Base-by-base conservation (phyloP, 2,797 vertebrate species). In the Sebastes ruberrimus region DNA sequence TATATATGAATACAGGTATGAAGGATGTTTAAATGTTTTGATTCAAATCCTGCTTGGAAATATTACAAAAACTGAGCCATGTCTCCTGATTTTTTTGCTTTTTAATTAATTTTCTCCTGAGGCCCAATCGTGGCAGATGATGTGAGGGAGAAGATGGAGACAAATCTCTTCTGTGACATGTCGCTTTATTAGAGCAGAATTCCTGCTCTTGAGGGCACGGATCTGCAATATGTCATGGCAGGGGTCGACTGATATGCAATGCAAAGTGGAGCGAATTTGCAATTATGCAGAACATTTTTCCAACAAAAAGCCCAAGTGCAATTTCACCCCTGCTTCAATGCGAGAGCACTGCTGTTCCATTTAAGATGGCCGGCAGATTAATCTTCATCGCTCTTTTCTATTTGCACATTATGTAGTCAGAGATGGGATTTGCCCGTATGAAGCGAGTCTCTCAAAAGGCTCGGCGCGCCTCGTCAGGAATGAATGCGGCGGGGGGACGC, bases 341-440 rank as follows among this genome's bases (percentile, higher is more conserved):
- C 6, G 55, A 68, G 61, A 75, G 68, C 68, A 74, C n/a, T 61
- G 69, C 67, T 56, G 77, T 76, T 74, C 78, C 59, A 75, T 86
- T 88, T 76, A 71, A 86, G 79, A 83, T 69, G 67, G 74, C 81
- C 74, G 61, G 72, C 81, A 87, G 79, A 90, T 87, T 91, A 76
- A 86, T 89, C 82, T 81, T 57, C 61, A 55, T 78, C 67, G 61
- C 61, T 80, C 52, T 65, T 83, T 92, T 87, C 76, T 81, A 89
- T 92, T 92, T 85, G 82, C 84, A 80, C 82, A 82, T 76, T 78
- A 73, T 85, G 83, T 60, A 83, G 71, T 76, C 71, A 77, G 83
- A 80, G 80, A 91, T 85, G 82, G 85, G 89, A 91, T 94, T 91
- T 91, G 85, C 78, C 64, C 70, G 80, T 53, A 78, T 79, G 76